A percentile compares a stretch with the other conserved stretches of the same genome.
Evolutionary conservation across 2,888 invertebrate species (phyloP).

Genomic region (Drosophila prolongata): DNA sequence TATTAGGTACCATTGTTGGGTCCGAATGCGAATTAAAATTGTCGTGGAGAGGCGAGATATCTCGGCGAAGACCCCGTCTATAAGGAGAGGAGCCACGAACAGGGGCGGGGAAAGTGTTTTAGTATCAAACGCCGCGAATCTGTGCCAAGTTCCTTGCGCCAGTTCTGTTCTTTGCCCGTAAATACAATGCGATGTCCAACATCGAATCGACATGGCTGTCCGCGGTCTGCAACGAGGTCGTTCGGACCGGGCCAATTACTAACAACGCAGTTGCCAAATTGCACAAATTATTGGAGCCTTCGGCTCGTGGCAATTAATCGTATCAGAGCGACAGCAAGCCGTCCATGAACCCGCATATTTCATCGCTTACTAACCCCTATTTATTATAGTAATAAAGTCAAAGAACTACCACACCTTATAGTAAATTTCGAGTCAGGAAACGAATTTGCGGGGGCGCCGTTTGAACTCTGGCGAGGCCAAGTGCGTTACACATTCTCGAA

Average conservation of each 20-base stretch:
- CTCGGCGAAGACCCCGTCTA: neutral
- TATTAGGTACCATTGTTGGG: slow-evolving; percentile 47
- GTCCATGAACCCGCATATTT: slow-evolving; percentile 32
- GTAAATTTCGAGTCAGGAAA: slow-evolving; percentile 5
- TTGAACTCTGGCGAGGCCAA: slow-evolving; percentile 68
- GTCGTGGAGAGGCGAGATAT: slow-evolving; percentile 2
- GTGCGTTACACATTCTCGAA: slow-evolving; percentile 14
- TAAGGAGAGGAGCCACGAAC: neutral
- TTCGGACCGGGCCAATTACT: slow-evolving; percentile 56
- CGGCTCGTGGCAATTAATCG: slow-evolving; percentile 57
- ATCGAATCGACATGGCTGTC: slow-evolving; percentile 75
- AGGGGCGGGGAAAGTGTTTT: slow-evolving; percentile 28
- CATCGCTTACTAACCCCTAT: neutral
- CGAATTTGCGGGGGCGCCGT: slow-evolving; percentile 20
- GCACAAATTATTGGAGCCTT: slow-evolving; percentile 70
- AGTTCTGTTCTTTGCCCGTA: slow-evolving; percentile 43
- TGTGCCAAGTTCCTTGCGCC: slow-evolving; percentile 79
- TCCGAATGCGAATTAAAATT: slow-evolving; percentile 9
- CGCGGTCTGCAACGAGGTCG: slow-evolving; percentile 55
- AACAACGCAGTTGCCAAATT: slow-evolving; percentile 69
- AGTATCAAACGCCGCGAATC: slow-evolving; percentile 55
- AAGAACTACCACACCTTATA: neutral
- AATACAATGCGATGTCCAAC: slow-evolving; percentile 53
- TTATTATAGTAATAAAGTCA: neutral
- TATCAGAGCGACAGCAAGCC: slow-evolving; percentile 19